Evolutionary conservation across 2,888 invertebrate species (phyloP), one percentile per base, ranked within the genome.

Genomic region (Melanostoma mellinum): DNA sequence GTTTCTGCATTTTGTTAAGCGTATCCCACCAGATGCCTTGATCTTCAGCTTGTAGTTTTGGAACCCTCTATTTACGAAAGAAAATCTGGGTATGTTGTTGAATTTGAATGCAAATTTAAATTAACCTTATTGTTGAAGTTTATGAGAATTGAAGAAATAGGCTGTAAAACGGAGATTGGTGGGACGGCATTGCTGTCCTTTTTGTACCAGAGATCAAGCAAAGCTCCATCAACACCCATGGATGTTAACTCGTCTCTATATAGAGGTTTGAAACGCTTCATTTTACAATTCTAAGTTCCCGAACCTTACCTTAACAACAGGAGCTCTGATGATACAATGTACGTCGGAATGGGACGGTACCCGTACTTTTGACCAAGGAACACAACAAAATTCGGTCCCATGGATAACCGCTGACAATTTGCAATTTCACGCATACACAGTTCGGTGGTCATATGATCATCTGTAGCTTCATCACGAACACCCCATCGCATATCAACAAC

Each of bases 401-500:
- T 98, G 1, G 98, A 98, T 1, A 99, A 92, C 3, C 99, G 93
- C 90, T 99, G 99, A 89, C 99, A 99, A 91, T 99, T 99, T 91
- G 97, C 96, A 85, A 99, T 99, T 92, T 99, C 99, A 85, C 97
- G 94, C 97, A 99, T 98, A 89, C 99, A 99, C 0, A 99, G 94
- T 88, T 98, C 98, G 0, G 99, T 99, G 30, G 99, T 99, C 98
- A 98, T 98, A 92, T 99, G 99, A 94, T 99, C 99, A 88, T 99
- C 99, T 0, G 99, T 99, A 0, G 99, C 98, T 91, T 99, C 99
- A 89, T 99, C 99, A 88, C 99, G 93, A 0, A 99, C 98, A 4
- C 99, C 99, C 99, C 99, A 99, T 88, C 99, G 93, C 99, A 99
- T 99, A 92, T 99, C 99, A 36, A 99, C 99, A 3, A 99, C 98